These are phyloP conservation scores for Brachyrhaphis roseni DNA, from an alignment of 2,797 vertebrate species.

Conservation along the genomic window DNA sequence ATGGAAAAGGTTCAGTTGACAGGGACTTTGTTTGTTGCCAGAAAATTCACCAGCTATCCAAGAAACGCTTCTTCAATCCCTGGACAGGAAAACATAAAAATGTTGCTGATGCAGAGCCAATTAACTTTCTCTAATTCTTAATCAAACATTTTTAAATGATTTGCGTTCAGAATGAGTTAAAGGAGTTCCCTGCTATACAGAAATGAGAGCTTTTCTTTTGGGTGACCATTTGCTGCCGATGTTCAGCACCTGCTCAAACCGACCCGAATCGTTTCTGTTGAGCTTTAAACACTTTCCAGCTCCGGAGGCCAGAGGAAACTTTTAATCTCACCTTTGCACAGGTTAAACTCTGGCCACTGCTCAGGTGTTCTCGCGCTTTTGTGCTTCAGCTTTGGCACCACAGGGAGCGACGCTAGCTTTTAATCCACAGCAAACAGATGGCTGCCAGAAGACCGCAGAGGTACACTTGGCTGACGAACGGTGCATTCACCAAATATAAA, in stretches of 20 bases:
- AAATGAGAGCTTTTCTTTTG: too few relatives aligned
- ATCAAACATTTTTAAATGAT: neutral
- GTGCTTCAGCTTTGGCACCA: neutral
- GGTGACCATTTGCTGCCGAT: neutral
- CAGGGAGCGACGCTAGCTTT: neutral
- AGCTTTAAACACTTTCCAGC: neutral
- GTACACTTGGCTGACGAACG: neutral
- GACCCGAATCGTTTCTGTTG: neutral
- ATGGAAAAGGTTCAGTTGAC: neutral
- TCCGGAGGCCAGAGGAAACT: neutral
- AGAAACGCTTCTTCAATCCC: neutral
- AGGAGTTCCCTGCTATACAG: neutral
- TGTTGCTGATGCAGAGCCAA: neutral
- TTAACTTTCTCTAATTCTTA: neutral
- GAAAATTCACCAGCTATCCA: neutral
- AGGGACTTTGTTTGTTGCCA: neutral
- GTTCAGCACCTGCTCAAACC: neutral
- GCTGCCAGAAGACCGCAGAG: slow-evolving; percentile 21
- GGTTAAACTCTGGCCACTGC: neutral
- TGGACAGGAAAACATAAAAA: neutral
- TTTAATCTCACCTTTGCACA: neutral
- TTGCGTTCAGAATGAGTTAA: neutral
- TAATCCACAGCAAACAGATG: neutral
- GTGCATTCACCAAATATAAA: neutral
- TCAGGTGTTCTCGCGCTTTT: slow-evolving; percentile 4